phyloP scores from a whole-genome alignment of 2,797 vertebrate species.

The Gymnocypris eckloni region DNA sequence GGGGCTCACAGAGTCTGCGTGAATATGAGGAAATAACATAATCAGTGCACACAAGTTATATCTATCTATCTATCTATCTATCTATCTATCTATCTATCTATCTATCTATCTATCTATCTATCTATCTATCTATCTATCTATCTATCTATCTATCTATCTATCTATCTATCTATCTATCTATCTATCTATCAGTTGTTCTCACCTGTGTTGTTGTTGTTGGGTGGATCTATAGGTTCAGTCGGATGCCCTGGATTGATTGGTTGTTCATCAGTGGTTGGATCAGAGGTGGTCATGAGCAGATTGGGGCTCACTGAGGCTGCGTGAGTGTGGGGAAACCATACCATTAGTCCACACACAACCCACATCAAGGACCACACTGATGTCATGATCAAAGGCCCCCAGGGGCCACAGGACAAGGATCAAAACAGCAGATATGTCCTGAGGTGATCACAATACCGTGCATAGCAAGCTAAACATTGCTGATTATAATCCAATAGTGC shows the following conservation, averaged over 20 bases:
- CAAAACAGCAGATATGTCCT: conserved; percentile 20
- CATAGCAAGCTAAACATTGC: neutral
- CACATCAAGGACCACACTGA: conserved; percentile 48
- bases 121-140: neutral
- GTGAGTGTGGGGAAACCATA: conserved; percentile 11
- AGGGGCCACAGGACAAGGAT: conserved; percentile 8
- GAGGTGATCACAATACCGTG: neutral
- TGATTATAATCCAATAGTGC: conserved; percentile 36
- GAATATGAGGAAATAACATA: conserved; percentile 2
- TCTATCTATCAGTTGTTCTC: neutral
- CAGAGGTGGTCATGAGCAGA: conserved; percentile 15
- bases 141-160: neutral
- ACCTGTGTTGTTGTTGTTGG: conserved; percentile 45
- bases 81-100: neutral
- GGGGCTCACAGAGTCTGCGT: conserved; percentile 39
- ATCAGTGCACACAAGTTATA: conserved; percentile 26
- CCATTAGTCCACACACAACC: conserved; percentile 33
- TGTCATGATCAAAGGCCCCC: conserved; percentile 47
- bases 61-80: neutral
- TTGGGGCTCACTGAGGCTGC: conserved; percentile 34
- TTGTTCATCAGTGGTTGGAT: neutral
- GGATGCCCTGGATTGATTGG: neutral
- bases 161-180: neutral
- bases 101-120: neutral
- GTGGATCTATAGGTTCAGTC: conserved; percentile 24